phyloP scores from a whole-genome alignment of 2,113 vertebrate genomes.

The Clarias gariepinus region DNA sequence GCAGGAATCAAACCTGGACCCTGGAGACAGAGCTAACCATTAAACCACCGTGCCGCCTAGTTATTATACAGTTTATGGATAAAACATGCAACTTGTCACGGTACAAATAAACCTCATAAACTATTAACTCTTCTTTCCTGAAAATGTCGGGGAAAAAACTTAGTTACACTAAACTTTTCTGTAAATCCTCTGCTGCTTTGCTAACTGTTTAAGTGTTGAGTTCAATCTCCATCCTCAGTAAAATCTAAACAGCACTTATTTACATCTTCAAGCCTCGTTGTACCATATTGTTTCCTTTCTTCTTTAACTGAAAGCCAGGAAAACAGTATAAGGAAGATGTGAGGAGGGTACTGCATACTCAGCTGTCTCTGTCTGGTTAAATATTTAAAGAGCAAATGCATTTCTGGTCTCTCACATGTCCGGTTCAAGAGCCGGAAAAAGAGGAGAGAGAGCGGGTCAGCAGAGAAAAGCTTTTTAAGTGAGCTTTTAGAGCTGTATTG shows the following conservation, averaged over 20 bases:
- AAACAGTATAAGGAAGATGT: neutral
- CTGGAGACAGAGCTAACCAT: too few species aligned
- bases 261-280: neutral
- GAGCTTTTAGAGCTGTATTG: neutral
- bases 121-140: too few species aligned
- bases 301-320: neutral
- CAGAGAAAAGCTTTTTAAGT: conserved; percentile 42
- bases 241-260: neutral
- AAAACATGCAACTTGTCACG: too few species aligned
- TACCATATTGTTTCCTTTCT: neutral
- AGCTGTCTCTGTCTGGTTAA: conserved; percentile 41
- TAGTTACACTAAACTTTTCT: neutral
- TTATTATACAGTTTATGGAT: too few species aligned
- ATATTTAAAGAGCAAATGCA: conserved; percentile 57
- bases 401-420: conserved; percentile 46
- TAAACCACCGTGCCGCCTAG: too few species aligned
- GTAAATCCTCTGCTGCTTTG: neutral
- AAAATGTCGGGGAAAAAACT: neutral
- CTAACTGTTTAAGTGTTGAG: neutral
- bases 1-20: too few species aligned
- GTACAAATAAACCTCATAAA: too few species aligned
- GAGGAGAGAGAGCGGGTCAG: neutral
- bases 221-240: neutral
- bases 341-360: neutral
- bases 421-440: conserved; percentile 32